These are phyloP conservation scores for Balearica regulorum DNA, from an alignment of 2,797 vertebrate genomes.

Conservation along the genomic window DNA sequence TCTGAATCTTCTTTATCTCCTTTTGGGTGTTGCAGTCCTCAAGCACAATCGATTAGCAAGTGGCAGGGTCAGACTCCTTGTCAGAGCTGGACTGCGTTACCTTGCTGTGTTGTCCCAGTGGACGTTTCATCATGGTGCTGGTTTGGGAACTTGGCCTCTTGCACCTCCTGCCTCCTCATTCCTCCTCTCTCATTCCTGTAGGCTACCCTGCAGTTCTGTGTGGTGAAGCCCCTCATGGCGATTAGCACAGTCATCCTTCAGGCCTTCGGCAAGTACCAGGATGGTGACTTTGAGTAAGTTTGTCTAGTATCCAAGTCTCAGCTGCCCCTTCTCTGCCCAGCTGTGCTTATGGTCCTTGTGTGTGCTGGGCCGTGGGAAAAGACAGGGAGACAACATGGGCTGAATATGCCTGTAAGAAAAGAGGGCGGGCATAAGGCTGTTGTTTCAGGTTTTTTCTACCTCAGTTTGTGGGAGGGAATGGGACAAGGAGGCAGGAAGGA, in stretches of 20 bases:
- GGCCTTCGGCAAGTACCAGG: constrained; percentile 93
- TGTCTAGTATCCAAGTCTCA: neutral
- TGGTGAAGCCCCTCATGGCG: constrained; percentile 97
- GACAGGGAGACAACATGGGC: neutral
- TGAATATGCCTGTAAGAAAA: neutral
- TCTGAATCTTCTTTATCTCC: neutral
- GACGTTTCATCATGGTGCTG: neutral
- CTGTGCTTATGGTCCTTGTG: neutral
- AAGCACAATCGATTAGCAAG: neutral
- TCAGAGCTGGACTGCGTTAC: neutral
- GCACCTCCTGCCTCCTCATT: neutral
- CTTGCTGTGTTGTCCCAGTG: neutral
- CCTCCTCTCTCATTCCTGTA: constrained; percentile 22
- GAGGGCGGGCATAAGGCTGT: neutral
- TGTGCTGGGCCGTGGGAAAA: neutral
- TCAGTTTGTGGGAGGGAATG: neutral
- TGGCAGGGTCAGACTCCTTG: neutral
- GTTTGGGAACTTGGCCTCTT: neutral
- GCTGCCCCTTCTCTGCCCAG: neutral
- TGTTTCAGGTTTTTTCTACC: neutral
- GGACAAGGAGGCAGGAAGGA: neutral
- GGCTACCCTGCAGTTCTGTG: constrained; percentile 97
- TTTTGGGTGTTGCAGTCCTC: neutral
- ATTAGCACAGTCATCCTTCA: constrained; percentile 91
- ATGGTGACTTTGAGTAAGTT: constrained; percentile 96